Base-by-base conservation (phyloP, 2,888 invertebrate genomes). In the Fragum fragum region DNA sequence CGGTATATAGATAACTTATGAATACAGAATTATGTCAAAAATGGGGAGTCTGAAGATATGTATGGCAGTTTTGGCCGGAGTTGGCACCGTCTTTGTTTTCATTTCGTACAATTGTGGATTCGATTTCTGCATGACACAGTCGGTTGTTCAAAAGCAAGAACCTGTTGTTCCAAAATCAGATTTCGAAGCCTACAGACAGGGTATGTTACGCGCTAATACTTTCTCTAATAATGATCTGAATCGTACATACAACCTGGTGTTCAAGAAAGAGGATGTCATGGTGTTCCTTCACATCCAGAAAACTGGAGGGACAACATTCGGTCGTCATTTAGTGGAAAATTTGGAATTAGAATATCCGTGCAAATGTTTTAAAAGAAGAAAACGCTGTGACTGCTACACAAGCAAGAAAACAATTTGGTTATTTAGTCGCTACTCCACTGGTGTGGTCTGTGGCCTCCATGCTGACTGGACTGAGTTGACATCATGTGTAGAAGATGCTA, bases 211-310 rank as follows among this genome's bases (percentile, higher is more conserved):
- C 26, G 75, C 74, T 9, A 83, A 86, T 42, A 36, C 32, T 23
- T 86, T 86, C 69, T 28, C 71, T 14, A 72, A 73, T 18, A 72
- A 29, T 11, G 69, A 81, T 32, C 95, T 97, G 76, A 97, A 97
- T 93, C 97, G 97, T 93, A 97, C 97, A 29, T 86, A 85, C 55
- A 77, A 88, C 28, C 92, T 95, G 53, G 89, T 94, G 83, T 89
- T 94, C 18, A 90, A 92, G n/a, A 97, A 97, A 16, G 97, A 98
- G 93, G 99, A 99, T 95, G 99, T 99, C 76, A 97, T 99, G 96
- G 99, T 99, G 74, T 96, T 99, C 96, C 95, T 99, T 89, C 99
- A 99, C 95, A 99, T 99, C 95, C 99, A 99, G 95, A 99, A 99
- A 95, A 99, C 99, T 73, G 99, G 99, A 75, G 99, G 99, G 36